Evolutionary conservation across 2,797 vertebrate species (phyloP).

Genomic region (Falco novaeseelandiae): DNA sequence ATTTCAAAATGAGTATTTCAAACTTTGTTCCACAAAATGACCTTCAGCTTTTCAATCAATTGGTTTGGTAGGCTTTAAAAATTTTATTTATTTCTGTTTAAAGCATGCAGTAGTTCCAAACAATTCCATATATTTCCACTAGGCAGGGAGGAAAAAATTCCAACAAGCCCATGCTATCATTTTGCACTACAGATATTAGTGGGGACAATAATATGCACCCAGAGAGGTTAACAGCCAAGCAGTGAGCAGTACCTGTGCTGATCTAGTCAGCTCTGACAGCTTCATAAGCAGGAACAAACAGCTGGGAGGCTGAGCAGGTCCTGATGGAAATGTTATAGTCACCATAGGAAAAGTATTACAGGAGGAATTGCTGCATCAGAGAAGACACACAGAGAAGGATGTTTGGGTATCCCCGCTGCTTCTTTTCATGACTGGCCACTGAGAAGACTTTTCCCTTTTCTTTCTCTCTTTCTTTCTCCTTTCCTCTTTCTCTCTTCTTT

Average conservation of each 20-base stretch:
- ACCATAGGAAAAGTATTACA: neutral
- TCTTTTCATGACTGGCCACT: neutral
- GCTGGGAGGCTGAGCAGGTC: neutral
- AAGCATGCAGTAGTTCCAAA: neutral
- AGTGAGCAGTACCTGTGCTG: neutral
- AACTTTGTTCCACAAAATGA: neutral
- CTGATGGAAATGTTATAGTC: neutral
- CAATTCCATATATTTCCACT: neutral
- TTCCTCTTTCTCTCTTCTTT: neutral
- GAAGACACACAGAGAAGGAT: neutral
- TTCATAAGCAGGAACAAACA: neutral
- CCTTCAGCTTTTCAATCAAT: neutral
- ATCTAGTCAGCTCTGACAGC: neutral
- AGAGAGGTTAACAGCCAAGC: neutral
- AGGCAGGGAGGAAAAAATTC: neutral
- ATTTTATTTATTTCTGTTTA: neutral
- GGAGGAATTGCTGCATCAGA: neutral
- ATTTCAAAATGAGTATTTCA: neutral
- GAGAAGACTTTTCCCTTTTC: neutral
- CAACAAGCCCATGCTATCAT: rapidly evolving
- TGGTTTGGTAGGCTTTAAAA: neutral
- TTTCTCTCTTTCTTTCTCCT: neutral
- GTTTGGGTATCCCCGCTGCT: neutral
- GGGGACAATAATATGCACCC: neutral
- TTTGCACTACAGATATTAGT: neutral